A percentile compares a stretch with the other conserved stretches of the same genome.
Conservation (phyloP, 2,888 invertebrate genomes). For the Ectemnius continuus region DNA sequence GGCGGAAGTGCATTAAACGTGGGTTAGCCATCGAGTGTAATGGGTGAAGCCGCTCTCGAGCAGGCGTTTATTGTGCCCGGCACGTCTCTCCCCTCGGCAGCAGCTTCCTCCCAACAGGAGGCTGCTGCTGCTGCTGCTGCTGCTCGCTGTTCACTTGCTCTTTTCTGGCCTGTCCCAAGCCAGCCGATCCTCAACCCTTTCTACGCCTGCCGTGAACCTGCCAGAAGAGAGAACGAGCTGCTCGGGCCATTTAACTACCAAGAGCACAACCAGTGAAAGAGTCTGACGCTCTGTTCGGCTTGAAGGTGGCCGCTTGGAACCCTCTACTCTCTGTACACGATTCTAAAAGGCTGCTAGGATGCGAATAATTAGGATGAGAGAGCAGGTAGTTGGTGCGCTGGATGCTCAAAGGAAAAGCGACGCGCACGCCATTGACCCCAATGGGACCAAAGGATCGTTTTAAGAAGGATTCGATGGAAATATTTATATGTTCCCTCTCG, state of each 20-base stretch:
- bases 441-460: constrained; percentile 62
- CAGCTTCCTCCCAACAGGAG: background rate
- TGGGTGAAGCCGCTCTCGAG: constrained; percentile 63
- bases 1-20: constrained; percentile 69
- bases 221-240: background rate
- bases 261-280: background rate
- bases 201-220: constrained; percentile 17
- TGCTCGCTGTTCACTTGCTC: background rate
- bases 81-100: constrained; percentile 51
- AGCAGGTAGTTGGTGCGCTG: constrained; percentile 25
- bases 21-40: constrained; percentile 63
- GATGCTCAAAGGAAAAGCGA: constrained; percentile 29
- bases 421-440: constrained; percentile 34
- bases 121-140: no score
- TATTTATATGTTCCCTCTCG: constrained; percentile 72
- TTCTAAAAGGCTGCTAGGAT: background rate
- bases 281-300: background rate
- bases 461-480: constrained; percentile 71
- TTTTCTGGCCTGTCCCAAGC: background rate
- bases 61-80: constrained; percentile 66
- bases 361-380: constrained; percentile 10
- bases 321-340: background rate
- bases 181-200: constrained; percentile 39
- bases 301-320: background rate
- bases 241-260: background rate